Percentiles rank a stretch among this genome's conserved stretches.
phyloP scores from a whole-genome alignment of 2,797 vertebrate genomes.

The Smutsia gigantea region DNA sequence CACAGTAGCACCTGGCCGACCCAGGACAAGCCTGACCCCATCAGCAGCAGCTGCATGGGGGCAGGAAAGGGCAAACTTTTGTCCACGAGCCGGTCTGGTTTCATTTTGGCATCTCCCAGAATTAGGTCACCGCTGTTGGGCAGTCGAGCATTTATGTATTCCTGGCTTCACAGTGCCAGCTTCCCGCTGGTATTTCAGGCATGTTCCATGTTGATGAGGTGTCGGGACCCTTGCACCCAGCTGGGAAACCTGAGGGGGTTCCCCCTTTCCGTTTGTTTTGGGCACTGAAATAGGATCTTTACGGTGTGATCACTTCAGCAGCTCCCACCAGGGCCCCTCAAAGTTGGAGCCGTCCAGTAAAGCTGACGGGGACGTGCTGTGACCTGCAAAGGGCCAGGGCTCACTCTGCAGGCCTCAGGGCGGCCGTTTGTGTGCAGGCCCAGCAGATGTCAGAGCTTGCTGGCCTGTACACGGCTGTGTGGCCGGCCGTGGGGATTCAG shows the following conservation, averaged over 20 bases:
- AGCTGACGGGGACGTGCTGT: background rate
- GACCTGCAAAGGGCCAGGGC: background rate
- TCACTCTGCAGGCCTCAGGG: background rate
- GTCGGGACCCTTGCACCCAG: background rate
- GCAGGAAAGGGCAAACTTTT: accelerated
- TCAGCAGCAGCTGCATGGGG: background rate
- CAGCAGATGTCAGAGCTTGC: background rate
- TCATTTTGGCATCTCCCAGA: constrained; percentile 2
- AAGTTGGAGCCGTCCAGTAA: background rate
- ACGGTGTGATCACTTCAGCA: background rate
- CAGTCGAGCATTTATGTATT: background rate
- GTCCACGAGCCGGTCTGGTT: background rate
- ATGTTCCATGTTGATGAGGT: background rate
- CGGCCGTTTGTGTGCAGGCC: accelerated
- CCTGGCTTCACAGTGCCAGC: background rate
- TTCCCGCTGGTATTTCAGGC: background rate
- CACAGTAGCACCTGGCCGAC: background rate
- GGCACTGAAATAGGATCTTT: background rate
- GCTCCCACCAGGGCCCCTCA: background rate
- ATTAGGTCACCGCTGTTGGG: constrained; percentile 31
- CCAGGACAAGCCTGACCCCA: background rate
- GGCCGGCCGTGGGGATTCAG: background rate
- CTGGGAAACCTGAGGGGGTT: background rate
- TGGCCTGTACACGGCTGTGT: background rate
- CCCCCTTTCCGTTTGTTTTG: constrained; percentile 4